These are phyloP conservation scores for Drosophila arawakana DNA, from an alignment of 1,140 invertebrate species.

Conservation along the genomic window DNA sequence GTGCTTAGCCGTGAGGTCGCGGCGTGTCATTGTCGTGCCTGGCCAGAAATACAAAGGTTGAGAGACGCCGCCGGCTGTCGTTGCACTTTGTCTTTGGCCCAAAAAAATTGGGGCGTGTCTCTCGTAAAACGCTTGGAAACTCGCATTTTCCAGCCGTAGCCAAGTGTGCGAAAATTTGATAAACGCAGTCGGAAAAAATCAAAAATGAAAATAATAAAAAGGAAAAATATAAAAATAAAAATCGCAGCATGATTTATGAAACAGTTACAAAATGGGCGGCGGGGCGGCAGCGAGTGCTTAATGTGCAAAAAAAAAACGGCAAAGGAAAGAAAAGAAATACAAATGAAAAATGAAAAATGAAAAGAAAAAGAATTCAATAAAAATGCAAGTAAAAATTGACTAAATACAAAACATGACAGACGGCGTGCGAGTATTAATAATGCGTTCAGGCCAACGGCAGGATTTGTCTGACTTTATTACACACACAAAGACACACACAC, in stretches of 20 bases:
- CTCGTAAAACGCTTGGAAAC: constrained; percentile 65
- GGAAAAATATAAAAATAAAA: constrained; percentile 3
- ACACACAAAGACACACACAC: neutral
- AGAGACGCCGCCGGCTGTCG: constrained; percentile 60
- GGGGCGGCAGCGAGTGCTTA: constrained; percentile 57
- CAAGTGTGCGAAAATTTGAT: constrained; percentile 83
- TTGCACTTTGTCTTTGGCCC: constrained; percentile 68
- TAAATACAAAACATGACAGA: constrained; percentile 83
- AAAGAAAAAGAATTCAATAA: constrained; percentile 70
- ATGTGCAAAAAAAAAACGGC: constrained; percentile 60
- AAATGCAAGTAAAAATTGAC: constrained; percentile 67
- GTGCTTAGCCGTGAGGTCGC: constrained; percentile 37
- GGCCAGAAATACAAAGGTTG: constrained; percentile 57
- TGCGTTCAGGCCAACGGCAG: constrained; percentile 64
- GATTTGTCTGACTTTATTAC: constrained; percentile 24
- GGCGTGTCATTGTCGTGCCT: constrained; percentile 74
- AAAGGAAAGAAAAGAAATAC: constrained; percentile 3
- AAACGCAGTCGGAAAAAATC: constrained; percentile 60
- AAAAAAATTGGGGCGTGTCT: constrained; percentile 54
- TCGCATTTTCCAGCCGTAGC: constrained; percentile 71
- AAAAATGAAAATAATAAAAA: constrained; percentile 3
- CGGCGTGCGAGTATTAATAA: constrained; percentile 83
- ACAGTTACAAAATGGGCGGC: constrained; percentile 21
- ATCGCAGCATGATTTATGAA: constrained; percentile 67
- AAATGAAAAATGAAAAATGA: neutral